These are phyloP conservation scores for Mesochorus sp. DNA, from an alignment of 2,888 invertebrate species.

Conservation along the genomic window DNA sequence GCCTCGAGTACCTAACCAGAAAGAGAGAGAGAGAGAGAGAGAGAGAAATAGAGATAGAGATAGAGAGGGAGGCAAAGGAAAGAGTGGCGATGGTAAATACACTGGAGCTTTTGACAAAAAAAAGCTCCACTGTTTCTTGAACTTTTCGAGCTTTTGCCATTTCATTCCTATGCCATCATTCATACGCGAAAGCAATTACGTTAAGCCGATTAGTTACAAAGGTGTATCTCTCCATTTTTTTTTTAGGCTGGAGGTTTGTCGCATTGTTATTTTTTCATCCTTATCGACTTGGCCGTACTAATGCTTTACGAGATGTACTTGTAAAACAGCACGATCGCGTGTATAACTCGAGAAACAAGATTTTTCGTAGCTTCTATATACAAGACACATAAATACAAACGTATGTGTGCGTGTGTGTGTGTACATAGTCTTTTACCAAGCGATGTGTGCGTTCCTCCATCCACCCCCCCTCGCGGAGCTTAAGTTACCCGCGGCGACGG, in stretches of 20 bases:
- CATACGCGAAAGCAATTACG: no score
- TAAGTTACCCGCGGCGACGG: conserved; percentile 26
- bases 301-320: background rate
- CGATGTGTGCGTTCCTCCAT: conserved; percentile 9
- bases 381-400: background rate
- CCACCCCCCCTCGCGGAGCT: conserved; percentile 2
- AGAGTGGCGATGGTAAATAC: no score
- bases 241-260: no score
- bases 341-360: background rate
- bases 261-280: background rate
- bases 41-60: no score
- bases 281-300: background rate
- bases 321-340: background rate
- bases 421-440: background rate
- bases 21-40: conserved; percentile 17
- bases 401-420: no score
- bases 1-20: conserved; percentile 16
- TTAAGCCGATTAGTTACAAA: no score
- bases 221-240: background rate
- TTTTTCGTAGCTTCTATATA: background rate
- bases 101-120: background rate
- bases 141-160: background rate
- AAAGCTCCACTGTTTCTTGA: no score
- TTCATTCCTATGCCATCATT: no score
- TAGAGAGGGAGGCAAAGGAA: no score